A percentile compares a stretch with the other conserved stretches of the same genome.
These are phyloP conservation scores for Apoda limacodes DNA, from an alignment of 2,888 invertebrate species.

Conservation along the genomic window DNA sequence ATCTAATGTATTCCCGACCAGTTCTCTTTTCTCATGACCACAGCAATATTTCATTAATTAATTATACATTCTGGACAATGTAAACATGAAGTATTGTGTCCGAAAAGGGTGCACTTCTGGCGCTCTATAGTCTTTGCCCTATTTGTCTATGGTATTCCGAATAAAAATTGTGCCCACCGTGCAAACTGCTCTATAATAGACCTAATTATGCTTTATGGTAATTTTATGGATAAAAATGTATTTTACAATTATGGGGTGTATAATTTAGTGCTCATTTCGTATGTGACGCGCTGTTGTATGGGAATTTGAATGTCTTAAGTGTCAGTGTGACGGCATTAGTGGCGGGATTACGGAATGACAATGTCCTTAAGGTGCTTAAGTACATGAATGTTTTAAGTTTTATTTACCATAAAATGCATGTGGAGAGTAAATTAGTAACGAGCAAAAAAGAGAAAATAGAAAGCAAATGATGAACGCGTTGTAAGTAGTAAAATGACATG, in stretches of 20 bases:
- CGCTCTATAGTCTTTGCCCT: conserved; percentile 20
- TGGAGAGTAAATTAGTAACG: too few species aligned
- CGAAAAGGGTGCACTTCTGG: conserved; percentile 17
- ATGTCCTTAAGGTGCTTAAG: too few species aligned
- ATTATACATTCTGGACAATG: conserved; percentile 65
- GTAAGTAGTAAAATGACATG: too few species aligned
- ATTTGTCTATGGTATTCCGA: conserved; percentile 40
- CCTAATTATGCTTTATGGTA: conserved; percentile 62
- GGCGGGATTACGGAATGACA: conserved; percentile 31
- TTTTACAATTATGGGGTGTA: conserved; percentile 43
- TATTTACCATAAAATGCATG: too few species aligned
- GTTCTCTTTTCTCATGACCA: conserved; percentile 54
- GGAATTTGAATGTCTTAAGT: conserved; percentile 47
- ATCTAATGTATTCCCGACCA: conserved; percentile 38
- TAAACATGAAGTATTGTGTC: conserved; percentile 54
- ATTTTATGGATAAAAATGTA: conserved; percentile 46
- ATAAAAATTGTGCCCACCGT: conserved; percentile 46
- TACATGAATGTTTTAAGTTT: too few species aligned
- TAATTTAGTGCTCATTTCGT: conserved; percentile 37
- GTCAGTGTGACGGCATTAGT: conserved; percentile 42
- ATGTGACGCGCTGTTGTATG: conserved; percentile 33
- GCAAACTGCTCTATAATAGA: conserved; percentile 56
- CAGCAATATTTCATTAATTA: conserved; percentile 53
- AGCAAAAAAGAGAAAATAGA: too few species aligned
- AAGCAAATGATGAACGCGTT: too few species aligned